Evolutionary conservation across 2,888 invertebrate species (phyloP).

Genomic region (Physocephala rufipes): DNA sequence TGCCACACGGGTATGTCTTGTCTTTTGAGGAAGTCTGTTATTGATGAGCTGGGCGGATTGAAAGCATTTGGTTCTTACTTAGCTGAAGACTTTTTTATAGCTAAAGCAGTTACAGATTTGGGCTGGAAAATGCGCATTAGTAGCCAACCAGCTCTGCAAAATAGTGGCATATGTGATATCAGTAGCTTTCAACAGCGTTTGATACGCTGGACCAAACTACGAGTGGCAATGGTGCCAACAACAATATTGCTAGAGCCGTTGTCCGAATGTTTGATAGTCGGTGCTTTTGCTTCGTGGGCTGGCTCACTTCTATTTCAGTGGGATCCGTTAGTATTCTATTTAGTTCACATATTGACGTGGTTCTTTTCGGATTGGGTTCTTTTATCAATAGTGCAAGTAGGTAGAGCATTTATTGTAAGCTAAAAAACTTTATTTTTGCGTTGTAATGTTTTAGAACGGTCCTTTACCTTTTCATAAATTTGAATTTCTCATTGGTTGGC

Average conservation of each 20-base stretch:
- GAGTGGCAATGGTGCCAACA: conserved; percentile 94
- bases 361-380: conserved; percentile 95
- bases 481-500: conserved; percentile 94
- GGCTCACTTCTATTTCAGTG: conserved; percentile 83
- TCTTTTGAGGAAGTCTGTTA: conserved; percentile 84
- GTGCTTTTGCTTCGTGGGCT: conserved; percentile 91
- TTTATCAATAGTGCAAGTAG: conserved; percentile 83
- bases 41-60: conserved; percentile 93
- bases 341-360: conserved; percentile 94
- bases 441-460: conserved; percentile 74
- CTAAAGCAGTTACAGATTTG: conserved; percentile 84
- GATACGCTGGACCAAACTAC: conserved; percentile 91
- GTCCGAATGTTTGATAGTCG: conserved; percentile 93
- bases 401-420: conserved; percentile 1
- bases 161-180: conserved; percentile 89
- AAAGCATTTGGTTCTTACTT: conserved; percentile 91
- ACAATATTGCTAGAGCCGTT: conserved; percentile 92
- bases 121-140: conserved; percentile 93
- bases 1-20: conserved; percentile 99
- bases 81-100: conserved; percentile 98
- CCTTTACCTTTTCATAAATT: conserved; percentile 93
- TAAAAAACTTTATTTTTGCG: conserved; percentile 7
- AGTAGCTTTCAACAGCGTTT: conserved; percentile 85
- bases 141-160: conserved; percentile 95
- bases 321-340: conserved; percentile 90